A percentile compares a stretch with the other conserved stretches of the same genome.
These are phyloP conservation scores for Cecropterus lyciades DNA, from an alignment of 1,140 invertebrate genomes.

Conservation along the genomic window DNA sequence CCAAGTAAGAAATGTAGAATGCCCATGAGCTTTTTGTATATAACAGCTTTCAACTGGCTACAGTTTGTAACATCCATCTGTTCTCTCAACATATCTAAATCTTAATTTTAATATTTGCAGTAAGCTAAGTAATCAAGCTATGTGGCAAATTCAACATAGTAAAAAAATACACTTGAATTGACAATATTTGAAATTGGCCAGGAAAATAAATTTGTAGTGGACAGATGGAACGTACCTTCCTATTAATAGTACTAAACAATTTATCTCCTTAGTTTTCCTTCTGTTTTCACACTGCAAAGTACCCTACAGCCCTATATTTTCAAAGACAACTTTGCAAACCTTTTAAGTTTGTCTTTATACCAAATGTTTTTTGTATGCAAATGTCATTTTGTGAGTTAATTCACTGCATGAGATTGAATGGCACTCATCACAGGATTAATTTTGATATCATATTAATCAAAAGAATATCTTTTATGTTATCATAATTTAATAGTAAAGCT, in stretches of 20 bases:
- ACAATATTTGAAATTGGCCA: background rate
- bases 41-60: slow-evolving; percentile 10
- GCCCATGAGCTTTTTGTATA: slow-evolving; percentile 39
- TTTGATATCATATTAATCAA: background rate
- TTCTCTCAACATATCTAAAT: background rate
- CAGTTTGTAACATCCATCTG: slow-evolving; percentile 12
- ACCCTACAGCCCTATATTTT: background rate
- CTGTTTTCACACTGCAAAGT: background rate
- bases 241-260: slow-evolving; percentile 1
- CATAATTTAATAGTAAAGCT: too few species aligned
- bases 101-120: background rate
- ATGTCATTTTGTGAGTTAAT: background rate
- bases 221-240: slow-evolving; percentile 3
- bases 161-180: background rate
- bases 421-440: background rate
- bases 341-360: background rate
- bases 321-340: background rate
- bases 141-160: background rate
- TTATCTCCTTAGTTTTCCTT: background rate
- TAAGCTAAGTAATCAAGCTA: background rate
- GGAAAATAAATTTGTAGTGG: background rate
- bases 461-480: too few species aligned
- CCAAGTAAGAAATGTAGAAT: slow-evolving; percentile 29
- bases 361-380: background rate
- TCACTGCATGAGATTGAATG: slow-evolving; percentile 11